These are phyloP conservation scores for Lagodon rhomboides DNA, from an alignment of 2,797 vertebrate genomes.

Conservation along the genomic window DNA sequence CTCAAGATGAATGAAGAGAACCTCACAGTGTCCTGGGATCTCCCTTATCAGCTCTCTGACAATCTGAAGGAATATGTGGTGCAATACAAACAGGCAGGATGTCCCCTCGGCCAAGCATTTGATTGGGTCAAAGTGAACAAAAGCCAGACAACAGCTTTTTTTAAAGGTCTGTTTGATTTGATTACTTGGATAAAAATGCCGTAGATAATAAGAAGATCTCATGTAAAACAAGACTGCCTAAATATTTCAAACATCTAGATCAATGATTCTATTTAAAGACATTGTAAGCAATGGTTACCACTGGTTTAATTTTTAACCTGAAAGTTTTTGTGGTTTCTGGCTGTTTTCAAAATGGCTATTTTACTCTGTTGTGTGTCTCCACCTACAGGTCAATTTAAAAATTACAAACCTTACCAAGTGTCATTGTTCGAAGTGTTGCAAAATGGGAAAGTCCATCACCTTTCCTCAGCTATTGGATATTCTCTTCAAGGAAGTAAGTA, in stretches of 20 bases:
- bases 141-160: constrained; percentile 33
- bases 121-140: constrained; percentile 80
- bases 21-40: constrained; percentile 77
- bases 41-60: neutral
- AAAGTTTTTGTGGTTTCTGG: neutral
- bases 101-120: constrained; percentile 50
- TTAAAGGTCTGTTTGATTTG: constrained; percentile 75
- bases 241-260: neutral
- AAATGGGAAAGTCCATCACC: constrained; percentile 22
- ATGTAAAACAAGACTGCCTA: neutral
- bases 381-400: constrained; percentile 78
- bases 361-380: constrained; percentile 72
- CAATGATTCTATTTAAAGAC: neutral
- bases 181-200: neutral
- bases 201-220: neutral
- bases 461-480: constrained; percentile 69
- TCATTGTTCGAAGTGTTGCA: constrained; percentile 74
- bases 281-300: neutral
- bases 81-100: constrained; percentile 73
- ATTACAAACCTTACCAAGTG: constrained; percentile 78
- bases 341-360: neutral
- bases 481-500: constrained; percentile 75
- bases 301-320: neutral
- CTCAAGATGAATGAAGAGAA: constrained; percentile 49
- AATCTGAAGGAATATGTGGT: constrained; percentile 76